These are phyloP conservation scores for Brachypterus glaber DNA, from an alignment of 2,888 invertebrate genomes.

Conservation along the genomic window DNA sequence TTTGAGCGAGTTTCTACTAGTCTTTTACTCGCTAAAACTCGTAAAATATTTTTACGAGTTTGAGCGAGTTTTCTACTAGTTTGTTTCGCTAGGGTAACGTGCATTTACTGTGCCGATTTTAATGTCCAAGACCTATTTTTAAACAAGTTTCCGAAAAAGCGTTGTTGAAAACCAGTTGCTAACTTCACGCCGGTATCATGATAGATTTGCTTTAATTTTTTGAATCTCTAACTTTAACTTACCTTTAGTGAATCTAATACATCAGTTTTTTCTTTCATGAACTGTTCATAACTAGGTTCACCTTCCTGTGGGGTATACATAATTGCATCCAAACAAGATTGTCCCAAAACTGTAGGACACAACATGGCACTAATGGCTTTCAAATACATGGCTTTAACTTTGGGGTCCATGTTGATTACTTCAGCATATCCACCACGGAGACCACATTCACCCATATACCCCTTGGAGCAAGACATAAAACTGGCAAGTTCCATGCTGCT, in stretches of 20 bases:
- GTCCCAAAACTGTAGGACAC: conserved; percentile 89
- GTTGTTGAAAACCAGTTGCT: conserved; percentile 3
- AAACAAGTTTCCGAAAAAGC: too few relatives aligned
- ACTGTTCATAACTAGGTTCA: conserved; percentile 80
- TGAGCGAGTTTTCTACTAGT: too few relatives aligned
- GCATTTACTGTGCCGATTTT: too few relatives aligned
- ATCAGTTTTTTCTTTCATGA: conserved; percentile 58
- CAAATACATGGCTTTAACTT: conserved; percentile 69
- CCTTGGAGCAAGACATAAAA: conserved; percentile 95
- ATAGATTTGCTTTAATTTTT: background rate
- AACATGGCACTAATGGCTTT: conserved; percentile 91
- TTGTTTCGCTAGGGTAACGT: too few relatives aligned
- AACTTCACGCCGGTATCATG: too few relatives aligned
- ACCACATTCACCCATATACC: conserved; percentile 93
- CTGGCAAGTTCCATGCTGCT: conserved; percentile 78
- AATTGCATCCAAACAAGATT: conserved; percentile 82
- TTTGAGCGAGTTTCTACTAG: too few relatives aligned
- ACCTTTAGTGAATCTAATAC: conserved; percentile 65
- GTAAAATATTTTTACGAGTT: too few relatives aligned
- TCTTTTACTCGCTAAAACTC: too few relatives aligned
- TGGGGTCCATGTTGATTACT: conserved; percentile 75
- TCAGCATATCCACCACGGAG: conserved; percentile 93
- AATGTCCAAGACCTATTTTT: too few relatives aligned
- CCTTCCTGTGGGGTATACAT: conserved; percentile 72
- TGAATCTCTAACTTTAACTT: conserved; percentile 7